Evolutionary conservation across 2,113 vertebrate species (phyloP), one percentile per base, ranked within the genome.

Genomic region (Lagopus muta): DNA sequence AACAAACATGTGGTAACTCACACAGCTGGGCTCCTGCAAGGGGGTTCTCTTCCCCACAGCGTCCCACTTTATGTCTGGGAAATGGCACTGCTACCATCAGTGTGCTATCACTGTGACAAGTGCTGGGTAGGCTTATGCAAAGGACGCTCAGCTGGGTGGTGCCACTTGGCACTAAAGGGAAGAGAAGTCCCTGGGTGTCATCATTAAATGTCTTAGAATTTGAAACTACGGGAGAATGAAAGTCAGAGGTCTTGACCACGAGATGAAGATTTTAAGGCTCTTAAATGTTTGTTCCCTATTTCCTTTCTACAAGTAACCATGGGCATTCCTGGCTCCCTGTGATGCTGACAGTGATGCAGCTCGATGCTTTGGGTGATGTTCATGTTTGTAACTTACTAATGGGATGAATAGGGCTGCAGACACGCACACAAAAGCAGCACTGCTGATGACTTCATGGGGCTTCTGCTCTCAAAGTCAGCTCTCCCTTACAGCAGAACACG

Each of bases 1-100:
- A 5, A 12, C 32, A 67, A 32, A 87, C 69, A 55, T 9, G 30
- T 0, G 0, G 67, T 62, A 80, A 76, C 10, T 54, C 34, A 20
- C 0, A 0, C 77, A 32, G 38, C 58, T 40, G n/a, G 40, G 84
- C 58, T 25, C 48, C 48, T 48, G 17, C 28, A 84, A 45, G 5
- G 43, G 34, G 19, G 74, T 80, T 47, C 73, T 82, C n/a, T 57
- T 89, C 61, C 19, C 80, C 30, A 47, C 18, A 61, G 81, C 42
- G 61, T 34, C n/a, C 16, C 71, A 47, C 54, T 22, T 52, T 66
- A 4, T 62, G 3, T 2, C 8, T 62, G 38, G n/a, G 32, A 15
- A 62, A 47, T 38, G 17, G 3, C 28, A 5, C 77, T 11, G 42
- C 58, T 13, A 3, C 11, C 28, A 17, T 27, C 34, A 75, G 54